A percentile compares a stretch with the other conserved stretches of the same genome.
Conservation (phyloP, 53 echinoderm and acorn worm genomes). For the Stichopus horrens region DNA sequence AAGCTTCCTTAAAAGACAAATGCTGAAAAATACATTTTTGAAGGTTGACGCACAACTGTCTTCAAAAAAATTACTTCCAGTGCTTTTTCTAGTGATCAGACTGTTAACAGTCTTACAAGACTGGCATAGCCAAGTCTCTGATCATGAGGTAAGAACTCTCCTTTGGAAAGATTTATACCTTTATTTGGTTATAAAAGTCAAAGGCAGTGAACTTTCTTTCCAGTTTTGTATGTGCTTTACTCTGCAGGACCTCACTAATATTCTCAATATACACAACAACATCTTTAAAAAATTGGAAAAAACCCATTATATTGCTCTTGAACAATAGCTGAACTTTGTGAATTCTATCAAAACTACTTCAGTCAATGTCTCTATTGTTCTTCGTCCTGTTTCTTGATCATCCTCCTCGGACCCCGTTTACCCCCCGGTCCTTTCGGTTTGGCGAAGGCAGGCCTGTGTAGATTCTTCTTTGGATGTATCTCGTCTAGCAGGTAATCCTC, state of each 20-base stretch:
- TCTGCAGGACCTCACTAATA: not conserved
- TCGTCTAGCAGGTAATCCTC: slow-evolving; percentile 78
- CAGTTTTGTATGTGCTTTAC: not conserved
- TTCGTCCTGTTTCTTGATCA: slow-evolving; percentile 56
- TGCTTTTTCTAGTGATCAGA: no score
- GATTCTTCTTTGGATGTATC: slow-evolving; percentile 81
- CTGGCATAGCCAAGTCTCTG: no score
- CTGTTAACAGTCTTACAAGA: no score
- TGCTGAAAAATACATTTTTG: no score
- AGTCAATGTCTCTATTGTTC: slow-evolving; percentile 28
- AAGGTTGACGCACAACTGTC: no score
- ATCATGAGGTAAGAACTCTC: no score
- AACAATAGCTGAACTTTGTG: not conserved
- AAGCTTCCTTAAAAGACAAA: no score
- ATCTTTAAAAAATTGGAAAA: not conserved
- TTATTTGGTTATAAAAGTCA: not conserved
- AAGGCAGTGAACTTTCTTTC: slow-evolving; percentile 14
- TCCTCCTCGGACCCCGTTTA: slow-evolving; percentile 72
- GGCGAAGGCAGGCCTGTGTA: slow-evolving; percentile 81
- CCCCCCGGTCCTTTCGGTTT: slow-evolving; percentile 91
- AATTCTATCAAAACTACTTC: not conserved
- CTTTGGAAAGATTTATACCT: no score
- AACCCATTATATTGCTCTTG: not conserved
- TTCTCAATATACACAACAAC: not conserved
- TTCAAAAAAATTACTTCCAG: no score